Conservation (phyloP, 2,113 vertebrate genomes). For the Balaeniceps rex region DNA sequence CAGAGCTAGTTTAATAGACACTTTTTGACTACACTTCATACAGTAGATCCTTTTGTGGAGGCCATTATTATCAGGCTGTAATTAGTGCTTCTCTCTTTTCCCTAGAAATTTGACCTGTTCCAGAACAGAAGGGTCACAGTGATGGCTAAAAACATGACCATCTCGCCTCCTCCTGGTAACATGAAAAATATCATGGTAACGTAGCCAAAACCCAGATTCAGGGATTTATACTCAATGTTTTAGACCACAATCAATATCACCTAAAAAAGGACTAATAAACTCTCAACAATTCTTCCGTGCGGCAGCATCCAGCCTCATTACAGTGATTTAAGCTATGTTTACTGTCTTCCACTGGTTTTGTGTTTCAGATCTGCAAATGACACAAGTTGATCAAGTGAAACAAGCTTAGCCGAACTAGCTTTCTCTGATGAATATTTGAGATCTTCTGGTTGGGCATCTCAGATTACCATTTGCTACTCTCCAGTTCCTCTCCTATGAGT, state of each 20-base stretch:
- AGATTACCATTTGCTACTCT: background rate
- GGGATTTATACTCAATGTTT: background rate
- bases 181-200: background rate
- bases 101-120: background rate
- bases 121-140: background rate
- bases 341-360: background rate
- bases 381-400: background rate
- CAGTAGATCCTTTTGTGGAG: background rate
- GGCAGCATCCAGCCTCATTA: background rate
- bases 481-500: background rate
- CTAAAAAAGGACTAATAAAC: background rate
- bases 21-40: background rate
- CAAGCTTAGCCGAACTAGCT: background rate
- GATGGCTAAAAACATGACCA: background rate
- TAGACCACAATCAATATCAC: background rate
- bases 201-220: background rate
- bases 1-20: background rate
- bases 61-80: background rate
- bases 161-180: background rate
- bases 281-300: background rate
- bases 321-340: background rate
- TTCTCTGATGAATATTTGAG: background rate
- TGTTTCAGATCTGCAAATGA: background rate
- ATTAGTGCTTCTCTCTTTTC: background rate
- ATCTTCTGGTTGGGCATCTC: background rate